phyloP scores from a whole-genome alignment of 2,797 vertebrate species.

The Alauda arvensis region DNA sequence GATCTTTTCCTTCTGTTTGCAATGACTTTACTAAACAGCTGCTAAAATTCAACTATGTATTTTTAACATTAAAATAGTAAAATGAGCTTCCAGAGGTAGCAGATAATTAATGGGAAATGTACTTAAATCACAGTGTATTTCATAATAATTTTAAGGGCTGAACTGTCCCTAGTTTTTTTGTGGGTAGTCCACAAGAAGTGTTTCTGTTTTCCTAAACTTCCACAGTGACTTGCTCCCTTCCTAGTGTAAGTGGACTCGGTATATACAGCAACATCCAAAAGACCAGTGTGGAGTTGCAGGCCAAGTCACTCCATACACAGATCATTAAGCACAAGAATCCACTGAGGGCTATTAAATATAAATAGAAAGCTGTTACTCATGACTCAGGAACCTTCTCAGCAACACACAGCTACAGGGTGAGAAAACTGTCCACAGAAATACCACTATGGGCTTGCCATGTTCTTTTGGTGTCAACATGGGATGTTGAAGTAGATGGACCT shows the following conservation, averaged over 20 bases:
- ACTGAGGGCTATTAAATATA: not conserved
- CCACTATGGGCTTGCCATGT: not conserved
- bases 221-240: not conserved
- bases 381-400: not conserved
- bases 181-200: not conserved
- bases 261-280: not conserved
- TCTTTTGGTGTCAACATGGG: not conserved
- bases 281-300: not conserved
- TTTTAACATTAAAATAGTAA: not conserved
- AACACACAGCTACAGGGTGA: not conserved
- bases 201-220: not conserved
- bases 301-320: not conserved
- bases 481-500: not conserved
- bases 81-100: not conserved
- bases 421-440: not conserved
- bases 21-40: not conserved
- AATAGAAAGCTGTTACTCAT: not conserved
- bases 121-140: not conserved
- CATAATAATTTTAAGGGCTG: not conserved
- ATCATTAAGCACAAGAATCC: not conserved
- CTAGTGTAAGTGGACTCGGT: rapidly evolving
- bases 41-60: not conserved
- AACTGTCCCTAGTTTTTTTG: not conserved
- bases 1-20: not conserved
- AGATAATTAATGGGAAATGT: not conserved